phyloP scores from a whole-genome alignment of 2,797 vertebrate genomes.

The Gadopsis marmoratus region DNA sequence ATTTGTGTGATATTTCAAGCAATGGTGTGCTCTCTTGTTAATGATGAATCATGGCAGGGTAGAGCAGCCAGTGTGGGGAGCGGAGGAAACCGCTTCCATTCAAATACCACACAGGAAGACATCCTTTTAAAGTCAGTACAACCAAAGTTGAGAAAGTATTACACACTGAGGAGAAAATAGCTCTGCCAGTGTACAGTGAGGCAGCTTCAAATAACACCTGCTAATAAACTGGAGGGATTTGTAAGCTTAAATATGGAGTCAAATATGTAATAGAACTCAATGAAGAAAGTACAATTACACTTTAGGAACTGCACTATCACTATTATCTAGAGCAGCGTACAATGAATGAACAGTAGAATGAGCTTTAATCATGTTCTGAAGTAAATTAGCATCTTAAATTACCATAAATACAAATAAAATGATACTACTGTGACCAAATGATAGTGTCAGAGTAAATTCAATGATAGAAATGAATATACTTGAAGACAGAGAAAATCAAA shows the following conservation, averaged over 20 bases:
- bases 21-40: background rate
- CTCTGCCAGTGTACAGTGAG: constrained; percentile 4
- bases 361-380: background rate
- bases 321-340: background rate
- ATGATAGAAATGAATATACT: background rate
- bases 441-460: background rate
- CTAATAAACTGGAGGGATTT: constrained; percentile 41
- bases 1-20: constrained; percentile 22
- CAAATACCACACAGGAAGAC: constrained; percentile 27
- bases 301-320: background rate
- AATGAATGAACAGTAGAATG: constrained; percentile 9
- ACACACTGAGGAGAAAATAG: constrained; percentile 54
- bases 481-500: background rate
- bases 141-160: constrained; percentile 52
- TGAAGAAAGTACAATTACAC: constrained; percentile 19
- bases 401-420: background rate
- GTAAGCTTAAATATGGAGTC: constrained; percentile 38
- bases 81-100: constrained; percentile 14
- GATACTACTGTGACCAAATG: background rate
- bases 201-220: constrained; percentile 53
- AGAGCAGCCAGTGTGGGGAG: constrained; percentile 20
- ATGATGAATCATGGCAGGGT: constrained; percentile 34
- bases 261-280: constrained; percentile 9
- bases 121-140: constrained; percentile 24
- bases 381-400: background rate